phyloP scores from a whole-genome alignment of 2,797 vertebrate species.

The Xerus rutilus region DNA sequence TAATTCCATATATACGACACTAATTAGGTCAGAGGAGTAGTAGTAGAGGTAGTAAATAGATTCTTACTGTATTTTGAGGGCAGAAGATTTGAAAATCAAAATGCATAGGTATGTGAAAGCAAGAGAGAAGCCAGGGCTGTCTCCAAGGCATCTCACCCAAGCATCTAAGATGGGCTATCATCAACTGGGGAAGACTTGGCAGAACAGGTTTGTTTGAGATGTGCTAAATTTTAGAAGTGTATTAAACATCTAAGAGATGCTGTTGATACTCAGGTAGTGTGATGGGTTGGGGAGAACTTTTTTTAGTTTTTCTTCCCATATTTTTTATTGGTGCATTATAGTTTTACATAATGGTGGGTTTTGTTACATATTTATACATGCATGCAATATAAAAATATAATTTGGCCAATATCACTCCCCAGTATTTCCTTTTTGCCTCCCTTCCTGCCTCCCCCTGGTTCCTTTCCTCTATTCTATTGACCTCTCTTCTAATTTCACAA shows the following conservation, averaged over 20 bases:
- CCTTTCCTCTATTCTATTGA: too few relatives aligned
- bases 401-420: too few relatives aligned
- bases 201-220: background rate
- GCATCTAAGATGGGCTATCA: background rate
- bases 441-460: too few relatives aligned
- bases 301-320: background rate
- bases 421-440: too few relatives aligned
- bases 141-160: background rate
- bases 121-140: background rate
- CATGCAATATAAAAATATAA: too few relatives aligned
- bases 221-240: background rate
- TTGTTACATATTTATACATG: too few relatives aligned
- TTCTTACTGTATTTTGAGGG: background rate
- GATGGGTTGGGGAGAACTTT: background rate
- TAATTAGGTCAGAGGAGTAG: background rate
- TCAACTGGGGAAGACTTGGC: background rate
- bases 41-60: background rate
- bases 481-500: too few relatives aligned
- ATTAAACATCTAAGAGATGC: background rate
- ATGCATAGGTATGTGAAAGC: background rate
- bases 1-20: background rate
- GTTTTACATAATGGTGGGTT: too few relatives aligned
- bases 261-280: background rate
- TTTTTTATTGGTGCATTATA: background rate
- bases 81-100: background rate